Base-by-base conservation (phyloP, 2,888 invertebrate genomes). In the Exephanes ischioxanthus region DNA sequence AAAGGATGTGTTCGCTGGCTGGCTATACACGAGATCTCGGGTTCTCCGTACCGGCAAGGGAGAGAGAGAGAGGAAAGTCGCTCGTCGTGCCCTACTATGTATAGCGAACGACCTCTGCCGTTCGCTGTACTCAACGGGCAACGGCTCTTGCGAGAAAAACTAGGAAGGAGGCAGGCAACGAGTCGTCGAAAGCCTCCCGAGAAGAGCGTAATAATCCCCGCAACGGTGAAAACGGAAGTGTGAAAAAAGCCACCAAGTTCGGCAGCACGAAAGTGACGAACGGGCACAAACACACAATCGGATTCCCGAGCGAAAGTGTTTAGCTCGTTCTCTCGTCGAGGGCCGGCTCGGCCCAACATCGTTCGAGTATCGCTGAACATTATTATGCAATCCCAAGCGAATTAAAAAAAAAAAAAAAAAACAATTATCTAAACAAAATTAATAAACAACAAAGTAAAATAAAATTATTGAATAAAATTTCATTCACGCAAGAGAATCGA, bases 191-290 rank as follows among this genome's bases (percentile, higher is more conserved):
- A 37, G 61, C 9, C 61, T 61, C 73, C 45, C 58, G 30, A 61
- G 58, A 30, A 41, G 45, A 72, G 19, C 37, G 37, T 9, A 37
- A 72, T 37, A 72, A 72, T 72, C 33, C 37, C 45, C n/a, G 45
- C 73, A 26, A 61, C 22, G 73, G n/a, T 73, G 73, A 61, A 73
- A 73, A 73, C 41, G 61, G 73, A 73, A 73, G 73, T 73, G 61
- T 3, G 22, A 19, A 55, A n/a, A 55, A 22, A 55, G 55, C 3
- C 55, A 2, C 55, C 33, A 61, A 61, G 45, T 5, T 22, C 26
- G 41, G 26, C 3, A 45, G 26, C 45, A 26, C 26, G 61, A 61
- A 48, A 61, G 22, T 45, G 45, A 26, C 30, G 61, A 61, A 61
- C n/a, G 61, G 37, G 37, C 9, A 37, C 37, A 9, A 4, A 37